Conservation (phyloP, 2,797 vertebrate species). For the Bufotes viridis region DNA sequence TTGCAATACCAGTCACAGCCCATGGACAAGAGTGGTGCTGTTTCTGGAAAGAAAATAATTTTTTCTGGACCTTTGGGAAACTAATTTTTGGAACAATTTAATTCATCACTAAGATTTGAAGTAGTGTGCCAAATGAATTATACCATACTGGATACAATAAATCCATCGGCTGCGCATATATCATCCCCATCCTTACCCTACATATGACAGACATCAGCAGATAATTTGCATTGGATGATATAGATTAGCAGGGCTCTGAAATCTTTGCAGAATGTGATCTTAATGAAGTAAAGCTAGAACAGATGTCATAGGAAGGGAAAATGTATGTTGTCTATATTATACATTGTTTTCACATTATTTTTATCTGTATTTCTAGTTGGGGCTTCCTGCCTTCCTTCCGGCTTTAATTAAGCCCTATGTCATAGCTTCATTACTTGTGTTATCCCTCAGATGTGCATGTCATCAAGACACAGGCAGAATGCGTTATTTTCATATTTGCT, state of each 20-base stretch:
- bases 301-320: background rate
- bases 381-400: constrained; percentile 15
- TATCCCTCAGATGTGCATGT: constrained; percentile 1
- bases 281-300: constrained; percentile 3
- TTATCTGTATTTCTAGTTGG: background rate
- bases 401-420: background rate
- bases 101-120: no score
- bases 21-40: no score
- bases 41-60: no score
- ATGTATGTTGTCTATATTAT: background rate
- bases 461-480: background rate
- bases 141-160: background rate
- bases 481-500: background rate
- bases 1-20: no score
- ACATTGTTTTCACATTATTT: constrained; percentile 3
- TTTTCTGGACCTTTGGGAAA: no score
- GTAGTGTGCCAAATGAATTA: no score
- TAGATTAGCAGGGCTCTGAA: background rate
- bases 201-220: background rate
- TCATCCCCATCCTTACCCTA: background rate
- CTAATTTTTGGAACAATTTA: no score
- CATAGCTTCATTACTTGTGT: background rate
- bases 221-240: background rate
- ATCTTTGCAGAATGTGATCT: background rate
- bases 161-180: background rate